These are phyloP conservation scores for Capreolus pygargus DNA, from an alignment of 2,113 vertebrate species.

Conservation along the genomic window DNA sequence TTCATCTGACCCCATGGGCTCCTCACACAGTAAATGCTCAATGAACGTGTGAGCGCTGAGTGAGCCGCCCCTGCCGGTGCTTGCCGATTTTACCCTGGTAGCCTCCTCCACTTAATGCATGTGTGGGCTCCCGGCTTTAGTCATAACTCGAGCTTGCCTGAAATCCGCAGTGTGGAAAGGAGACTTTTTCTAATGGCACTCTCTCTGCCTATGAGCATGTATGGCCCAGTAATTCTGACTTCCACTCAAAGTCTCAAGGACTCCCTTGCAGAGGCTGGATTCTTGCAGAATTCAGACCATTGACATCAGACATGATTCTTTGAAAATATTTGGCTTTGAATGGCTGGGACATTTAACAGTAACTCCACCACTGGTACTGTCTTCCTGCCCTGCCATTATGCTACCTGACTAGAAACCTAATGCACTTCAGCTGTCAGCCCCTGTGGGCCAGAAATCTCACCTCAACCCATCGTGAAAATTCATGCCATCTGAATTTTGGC, in stretches of 20 bases:
- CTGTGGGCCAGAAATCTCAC: background rate
- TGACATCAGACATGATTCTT: background rate
- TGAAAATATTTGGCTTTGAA: constrained; percentile 29
- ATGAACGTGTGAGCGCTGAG: background rate
- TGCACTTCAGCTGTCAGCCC: background rate
- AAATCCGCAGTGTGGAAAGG: background rate
- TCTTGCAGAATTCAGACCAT: background rate
- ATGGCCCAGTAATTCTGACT: background rate
- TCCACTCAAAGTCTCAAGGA: background rate
- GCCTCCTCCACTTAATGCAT: background rate
- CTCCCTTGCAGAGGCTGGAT: background rate
- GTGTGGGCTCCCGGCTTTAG: background rate
- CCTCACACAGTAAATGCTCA: constrained; percentile 2
- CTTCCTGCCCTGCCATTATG: background rate
- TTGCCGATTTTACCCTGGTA: background rate
- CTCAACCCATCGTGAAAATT: background rate
- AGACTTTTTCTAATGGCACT: background rate
- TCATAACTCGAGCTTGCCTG: background rate
- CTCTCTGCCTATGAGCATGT: background rate
- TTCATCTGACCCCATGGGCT: background rate
- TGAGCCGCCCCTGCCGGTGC: background rate
- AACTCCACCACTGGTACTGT: background rate
- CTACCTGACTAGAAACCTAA: background rate
- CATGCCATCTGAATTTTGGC: background rate
- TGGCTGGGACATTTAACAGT: background rate